Percentiles rank a stretch among this genome's conserved stretches.
These are phyloP conservation scores for Neogobius melanostomus DNA, from an alignment of 2,113 vertebrate genomes.

Conservation along the genomic window DNA sequence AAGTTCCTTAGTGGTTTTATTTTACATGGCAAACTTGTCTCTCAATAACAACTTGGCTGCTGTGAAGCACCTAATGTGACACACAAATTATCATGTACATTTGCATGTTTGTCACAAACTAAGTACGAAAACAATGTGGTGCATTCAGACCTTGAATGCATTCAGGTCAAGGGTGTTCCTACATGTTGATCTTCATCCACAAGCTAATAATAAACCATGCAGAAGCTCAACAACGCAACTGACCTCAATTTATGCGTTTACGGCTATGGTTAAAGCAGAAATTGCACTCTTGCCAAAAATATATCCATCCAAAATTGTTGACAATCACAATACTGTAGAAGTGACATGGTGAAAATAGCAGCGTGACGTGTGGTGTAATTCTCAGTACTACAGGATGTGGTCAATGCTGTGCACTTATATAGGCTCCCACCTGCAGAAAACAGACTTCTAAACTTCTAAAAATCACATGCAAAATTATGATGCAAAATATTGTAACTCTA, in stretches of 20 bases:
- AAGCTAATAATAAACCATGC: too few species aligned
- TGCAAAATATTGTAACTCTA: too few species aligned
- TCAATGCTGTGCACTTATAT: slow-evolving; percentile 39
- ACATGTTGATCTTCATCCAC: too few species aligned
- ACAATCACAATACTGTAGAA: slow-evolving; percentile 20
- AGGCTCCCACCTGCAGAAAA: slow-evolving; percentile 55
- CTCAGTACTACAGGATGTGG: slow-evolving; percentile 64
- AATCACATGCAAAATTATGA: neutral
- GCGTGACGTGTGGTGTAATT: slow-evolving; percentile 20
- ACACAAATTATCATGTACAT: neutral
- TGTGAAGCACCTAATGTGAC: neutral
- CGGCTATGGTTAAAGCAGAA: neutral
- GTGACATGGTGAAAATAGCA: slow-evolving; percentile 36
- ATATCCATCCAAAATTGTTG: neutral
- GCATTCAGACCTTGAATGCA: too few species aligned
- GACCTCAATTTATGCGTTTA: neutral
- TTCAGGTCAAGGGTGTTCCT: too few species aligned
- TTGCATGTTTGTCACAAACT: too few species aligned
- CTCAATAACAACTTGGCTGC: neutral
- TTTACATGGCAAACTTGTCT: neutral
- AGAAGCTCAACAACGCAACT: neutral
- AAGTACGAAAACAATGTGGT: too few species aligned
- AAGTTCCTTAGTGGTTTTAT: neutral
- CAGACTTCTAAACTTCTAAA: slow-evolving; percentile 1
- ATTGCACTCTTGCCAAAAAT: neutral